Percentiles rank a stretch among this genome's conserved stretches.
These are phyloP conservation scores for Mycalesis mineus DNA, from an alignment of 2,888 invertebrate species.

Conservation along the genomic window DNA sequence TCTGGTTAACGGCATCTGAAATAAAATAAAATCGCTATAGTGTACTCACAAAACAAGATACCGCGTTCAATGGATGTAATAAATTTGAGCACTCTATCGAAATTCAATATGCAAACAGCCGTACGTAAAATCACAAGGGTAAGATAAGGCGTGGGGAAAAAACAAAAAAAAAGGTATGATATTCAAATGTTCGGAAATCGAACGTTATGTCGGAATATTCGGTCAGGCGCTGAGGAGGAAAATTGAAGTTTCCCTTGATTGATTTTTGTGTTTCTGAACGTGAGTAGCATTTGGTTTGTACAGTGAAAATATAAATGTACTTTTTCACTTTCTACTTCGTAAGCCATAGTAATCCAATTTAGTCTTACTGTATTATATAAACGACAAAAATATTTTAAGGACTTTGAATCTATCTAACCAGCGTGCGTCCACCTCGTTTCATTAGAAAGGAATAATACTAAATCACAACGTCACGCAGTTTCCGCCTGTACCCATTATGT, in stretches of 20 bases:
- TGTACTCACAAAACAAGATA: constrained; percentile 50
- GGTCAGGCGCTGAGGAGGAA: constrained; percentile 34
- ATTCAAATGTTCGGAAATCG: constrained; percentile 62
- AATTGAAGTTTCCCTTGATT: constrained; percentile 34
- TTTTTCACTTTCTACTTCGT: too few relatives aligned
- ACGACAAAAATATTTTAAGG: too few relatives aligned
- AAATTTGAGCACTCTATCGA: constrained; percentile 66
- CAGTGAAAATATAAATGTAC: too few relatives aligned
- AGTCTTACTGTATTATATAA: too few relatives aligned
- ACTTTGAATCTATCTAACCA: too few relatives aligned
- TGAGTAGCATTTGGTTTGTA: too few relatives aligned
- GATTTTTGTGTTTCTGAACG: constrained; percentile 18
- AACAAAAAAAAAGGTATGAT: constrained; percentile 60
- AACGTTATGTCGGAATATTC: constrained; percentile 43
- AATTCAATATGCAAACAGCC: constrained; percentile 71
- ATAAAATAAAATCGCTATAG: constrained; percentile 37
- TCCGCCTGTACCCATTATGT: too few relatives aligned
- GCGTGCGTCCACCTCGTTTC: too few relatives aligned
- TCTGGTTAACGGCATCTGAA: constrained; percentile 2
- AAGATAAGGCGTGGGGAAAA: constrained; percentile 54
- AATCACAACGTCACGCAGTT: too few relatives aligned
- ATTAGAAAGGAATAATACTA: too few relatives aligned
- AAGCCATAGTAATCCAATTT: too few relatives aligned
- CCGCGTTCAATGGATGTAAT: constrained; percentile 50
- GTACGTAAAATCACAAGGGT: constrained; percentile 64